phyloP scores from a whole-genome alignment of 2,113 vertebrate species.

The Dipodomys ordii region DNA sequence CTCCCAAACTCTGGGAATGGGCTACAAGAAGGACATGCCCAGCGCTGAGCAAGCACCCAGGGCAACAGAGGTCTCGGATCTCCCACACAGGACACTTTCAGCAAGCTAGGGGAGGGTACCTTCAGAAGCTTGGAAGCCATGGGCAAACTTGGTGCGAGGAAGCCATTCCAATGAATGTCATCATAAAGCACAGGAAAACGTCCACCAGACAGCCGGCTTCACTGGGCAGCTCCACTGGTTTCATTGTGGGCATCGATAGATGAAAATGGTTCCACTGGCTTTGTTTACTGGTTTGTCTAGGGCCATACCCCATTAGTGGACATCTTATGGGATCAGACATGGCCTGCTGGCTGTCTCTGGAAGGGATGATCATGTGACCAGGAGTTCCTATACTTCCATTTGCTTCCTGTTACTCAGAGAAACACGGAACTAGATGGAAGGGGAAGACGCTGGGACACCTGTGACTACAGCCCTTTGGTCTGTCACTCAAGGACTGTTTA shows the following conservation, averaged over 20 bases:
- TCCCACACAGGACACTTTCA: neutral
- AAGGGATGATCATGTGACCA: neutral
- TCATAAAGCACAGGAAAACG: neutral
- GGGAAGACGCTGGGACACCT: neutral
- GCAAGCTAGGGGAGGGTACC: neutral
- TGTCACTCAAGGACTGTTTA: conserved; percentile 36
- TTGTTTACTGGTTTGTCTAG: neutral
- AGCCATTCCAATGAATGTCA: neutral
- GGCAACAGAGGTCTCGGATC: too few species aligned
- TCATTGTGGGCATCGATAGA: neutral
- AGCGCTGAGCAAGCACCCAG: neutral
- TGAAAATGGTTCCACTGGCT: neutral
- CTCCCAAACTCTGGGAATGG: neutral
- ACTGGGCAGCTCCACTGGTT: neutral
- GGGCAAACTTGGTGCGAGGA: neutral
- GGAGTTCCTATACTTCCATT: neutral
- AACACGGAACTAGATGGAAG: conserved; percentile 6
- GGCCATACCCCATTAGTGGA: neutral
- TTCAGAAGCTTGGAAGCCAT: neutral
- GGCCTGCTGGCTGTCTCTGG: neutral
- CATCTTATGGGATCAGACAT: neutral
- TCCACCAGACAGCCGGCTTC: neutral
- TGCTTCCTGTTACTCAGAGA: conserved; percentile 56
- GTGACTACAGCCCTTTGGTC: neutral
- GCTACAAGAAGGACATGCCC: neutral